Percentiles rank a stretch among this genome's conserved stretches.
Conservation (phyloP, 2,888 invertebrate species). For the Eristalis tenax region DNA sequence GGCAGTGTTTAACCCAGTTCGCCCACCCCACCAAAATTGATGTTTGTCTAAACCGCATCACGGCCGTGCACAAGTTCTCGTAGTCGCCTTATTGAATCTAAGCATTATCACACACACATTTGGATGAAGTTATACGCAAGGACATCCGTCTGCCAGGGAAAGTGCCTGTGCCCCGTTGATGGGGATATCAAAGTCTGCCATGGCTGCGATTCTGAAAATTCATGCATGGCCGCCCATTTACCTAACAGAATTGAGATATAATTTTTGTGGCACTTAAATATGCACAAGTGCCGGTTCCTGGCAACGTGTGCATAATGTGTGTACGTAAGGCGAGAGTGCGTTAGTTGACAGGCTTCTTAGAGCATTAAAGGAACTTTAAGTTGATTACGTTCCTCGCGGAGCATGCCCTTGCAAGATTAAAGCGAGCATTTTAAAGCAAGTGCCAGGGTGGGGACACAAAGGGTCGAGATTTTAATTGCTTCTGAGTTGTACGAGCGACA, state of each 20-base stretch:
- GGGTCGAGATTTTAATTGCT: neutral
- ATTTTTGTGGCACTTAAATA: conserved; percentile 7
- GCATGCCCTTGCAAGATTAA: neutral
- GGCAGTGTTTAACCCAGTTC: neutral
- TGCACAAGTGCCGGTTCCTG: neutral
- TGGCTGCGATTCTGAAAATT: conserved; percentile 8
- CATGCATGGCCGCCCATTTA: conserved; percentile 25
- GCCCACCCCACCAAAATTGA: neutral
- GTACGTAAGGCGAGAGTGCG: neutral
- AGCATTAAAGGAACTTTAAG: neutral
- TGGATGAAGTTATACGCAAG: neutral
- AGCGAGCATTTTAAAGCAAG: neutral
- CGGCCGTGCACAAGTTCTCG: neutral
- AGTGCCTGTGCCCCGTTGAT: neutral
- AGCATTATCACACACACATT: neutral
- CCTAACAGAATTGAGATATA: conserved; percentile 9
- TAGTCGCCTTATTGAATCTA: neutral
- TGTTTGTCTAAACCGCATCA: neutral
- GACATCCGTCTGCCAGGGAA: neutral
- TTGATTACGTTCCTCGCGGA: neutral
- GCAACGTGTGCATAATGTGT: neutral
- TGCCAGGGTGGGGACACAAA: neutral
- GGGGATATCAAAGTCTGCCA: conserved; percentile 15
- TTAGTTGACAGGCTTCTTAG: neutral
- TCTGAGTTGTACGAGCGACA: neutral